Evolutionary conservation across 2,888 invertebrate genomes (phyloP), one percentile per base, ranked within the genome.

Genomic region (Phorcus lineatus): DNA sequence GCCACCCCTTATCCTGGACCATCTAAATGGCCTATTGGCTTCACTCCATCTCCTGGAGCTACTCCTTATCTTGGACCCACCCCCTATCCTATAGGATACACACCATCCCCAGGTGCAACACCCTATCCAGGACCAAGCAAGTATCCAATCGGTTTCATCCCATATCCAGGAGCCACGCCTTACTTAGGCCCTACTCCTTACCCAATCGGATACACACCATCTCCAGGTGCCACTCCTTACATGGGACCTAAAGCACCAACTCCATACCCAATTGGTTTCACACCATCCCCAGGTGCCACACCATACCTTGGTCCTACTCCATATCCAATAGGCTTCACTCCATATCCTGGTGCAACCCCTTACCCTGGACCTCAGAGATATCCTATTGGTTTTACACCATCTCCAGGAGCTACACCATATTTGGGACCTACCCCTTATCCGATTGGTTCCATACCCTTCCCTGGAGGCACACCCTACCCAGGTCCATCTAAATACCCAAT

Each of bases 301-400:
- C 74, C 74, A 13, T 74, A 74, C 7, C 74, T 74, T 74, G 74
- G 74, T 9, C 74, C 74, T 13, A 74, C 74, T 0, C 74, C 74
- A 4, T 74, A 52, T n/a, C 74, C 74, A 17, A 74, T 74, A 24
- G 74, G 74, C 31, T 52, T 36, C 22, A 52, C 24, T 3, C 74
- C 74, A 22, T 74, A n/a, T 13, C 74, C 74, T 1, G 74, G 74
- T 31, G 57, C 74, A 16, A 79, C 78, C 22, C 82, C 78, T n/a
- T 70, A 79, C 11, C 84, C 87, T 40, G 84, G 80, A 28, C 85
- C 85, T 31, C 78, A 78, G 17, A 74, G 17, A 24, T 74, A 74
- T 19, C 74, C 74, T 53, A 47, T 74, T 52, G 74, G 74, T 0
- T 74, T 78, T 16, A 62, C 80, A 55, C 82, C 81, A 24, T 74